These are phyloP conservation scores for Spea bombifrons DNA, from an alignment of 2,113 vertebrate genomes.

Conservation along the genomic window DNA sequence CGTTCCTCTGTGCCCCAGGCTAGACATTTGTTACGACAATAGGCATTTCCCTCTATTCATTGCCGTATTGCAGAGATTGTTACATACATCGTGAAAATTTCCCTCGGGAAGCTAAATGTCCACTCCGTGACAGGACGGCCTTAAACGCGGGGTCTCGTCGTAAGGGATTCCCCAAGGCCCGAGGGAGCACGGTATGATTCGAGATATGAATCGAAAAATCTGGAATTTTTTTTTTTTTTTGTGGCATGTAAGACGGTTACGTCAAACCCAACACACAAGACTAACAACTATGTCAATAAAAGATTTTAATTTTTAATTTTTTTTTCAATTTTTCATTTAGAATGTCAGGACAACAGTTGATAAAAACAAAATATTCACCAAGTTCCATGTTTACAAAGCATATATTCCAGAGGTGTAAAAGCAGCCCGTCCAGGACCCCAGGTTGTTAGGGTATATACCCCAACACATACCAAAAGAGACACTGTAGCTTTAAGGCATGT, in stretches of 20 bases:
- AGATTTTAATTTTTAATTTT: no score
- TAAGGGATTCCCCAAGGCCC: conserved; percentile 14
- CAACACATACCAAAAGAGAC: no score
- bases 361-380: no score
- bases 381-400: no score
- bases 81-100: conserved; percentile 24
- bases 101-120: conserved; percentile 30
- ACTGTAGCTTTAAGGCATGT: no score
- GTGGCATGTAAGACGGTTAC: neutral
- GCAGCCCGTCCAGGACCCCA: no score
- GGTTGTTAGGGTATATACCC: no score
- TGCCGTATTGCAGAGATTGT: conserved; percentile 24
- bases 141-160: conserved; percentile 16
- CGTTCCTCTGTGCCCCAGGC: conserved; percentile 17
- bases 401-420: no score
- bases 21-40: conserved; percentile 29
- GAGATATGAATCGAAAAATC: neutral
- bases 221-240: neutral
- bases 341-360: no score
- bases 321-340: no score
- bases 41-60: conserved; percentile 29
- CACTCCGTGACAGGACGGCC: conserved; percentile 12
- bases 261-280: no score
- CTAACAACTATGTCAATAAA: no score
- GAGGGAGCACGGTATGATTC: conserved; percentile 17